These are phyloP conservation scores for Cheilosia soror DNA, from an alignment of 2,888 invertebrate genomes.

Conservation along the genomic window DNA sequence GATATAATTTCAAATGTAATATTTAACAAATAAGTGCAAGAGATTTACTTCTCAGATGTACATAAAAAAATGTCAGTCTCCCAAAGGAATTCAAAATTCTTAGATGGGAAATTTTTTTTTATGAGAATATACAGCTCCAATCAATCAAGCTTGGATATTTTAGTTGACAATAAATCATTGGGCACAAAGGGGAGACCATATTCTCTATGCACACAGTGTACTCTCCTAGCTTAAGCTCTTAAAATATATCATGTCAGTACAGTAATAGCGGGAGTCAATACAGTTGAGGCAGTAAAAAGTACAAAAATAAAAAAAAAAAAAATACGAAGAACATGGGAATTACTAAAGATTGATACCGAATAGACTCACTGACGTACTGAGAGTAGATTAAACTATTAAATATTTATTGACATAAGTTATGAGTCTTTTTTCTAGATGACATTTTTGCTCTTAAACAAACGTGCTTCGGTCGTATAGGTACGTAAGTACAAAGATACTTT, in stretches of 20 bases:
- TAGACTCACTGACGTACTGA: conserved; percentile 19
- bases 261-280: background rate
- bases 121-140: conserved; percentile 21
- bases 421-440: conserved; percentile 9
- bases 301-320: background rate
- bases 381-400: conserved; percentile 72
- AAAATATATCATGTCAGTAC: conserved; percentile 23
- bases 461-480: background rate
- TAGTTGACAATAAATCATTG: conserved; percentile 69
- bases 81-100: background rate
- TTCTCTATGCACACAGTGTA: background rate
- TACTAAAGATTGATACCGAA: conserved; percentile 33
- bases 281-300: conserved; percentile 6
- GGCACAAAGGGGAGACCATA: conserved; percentile 1
- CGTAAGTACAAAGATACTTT: background rate
- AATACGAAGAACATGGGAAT: conserved; percentile 27
- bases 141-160: conserved; percentile 62
- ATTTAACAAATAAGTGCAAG: background rate
- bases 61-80: background rate
- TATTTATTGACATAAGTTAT: conserved; percentile 68
- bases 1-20: too few relatives aligned
- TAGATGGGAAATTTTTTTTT: conserved; percentile 5
- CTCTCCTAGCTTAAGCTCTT: background rate
- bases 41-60: background rate
- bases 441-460: background rate